These are phyloP conservation scores for Lacerta agilis DNA, from an alignment of 2,797 vertebrate genomes.

Conservation along the genomic window DNA sequence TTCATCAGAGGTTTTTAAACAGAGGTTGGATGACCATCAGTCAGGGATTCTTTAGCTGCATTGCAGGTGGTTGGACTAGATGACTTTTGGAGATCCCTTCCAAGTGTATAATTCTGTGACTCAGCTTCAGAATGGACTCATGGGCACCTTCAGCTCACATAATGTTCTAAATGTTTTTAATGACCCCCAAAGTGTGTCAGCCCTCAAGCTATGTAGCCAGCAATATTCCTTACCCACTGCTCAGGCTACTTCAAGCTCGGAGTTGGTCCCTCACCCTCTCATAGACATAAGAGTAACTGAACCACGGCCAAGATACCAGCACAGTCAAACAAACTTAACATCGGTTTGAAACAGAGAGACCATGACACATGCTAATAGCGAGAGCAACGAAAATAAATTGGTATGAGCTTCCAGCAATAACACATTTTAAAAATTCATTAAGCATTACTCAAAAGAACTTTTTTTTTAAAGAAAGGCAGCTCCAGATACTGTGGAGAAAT, in stretches of 20 bases:
- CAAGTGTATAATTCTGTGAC: too few species aligned
- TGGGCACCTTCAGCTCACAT: too few species aligned
- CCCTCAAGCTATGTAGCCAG: background rate
- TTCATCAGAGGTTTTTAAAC: too few species aligned
- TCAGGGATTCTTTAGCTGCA: too few species aligned
- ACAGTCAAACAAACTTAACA: constrained; percentile 11
- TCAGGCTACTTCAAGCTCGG: background rate
- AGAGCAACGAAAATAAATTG: constrained; percentile 30
- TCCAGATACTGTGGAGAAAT: background rate
- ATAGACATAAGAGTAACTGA: background rate
- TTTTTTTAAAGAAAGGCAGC: background rate
- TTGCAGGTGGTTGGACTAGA: too few species aligned
- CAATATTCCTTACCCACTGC: too few species aligned
- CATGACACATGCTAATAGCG: constrained; percentile 31
- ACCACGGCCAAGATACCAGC: background rate
- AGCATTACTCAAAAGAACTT: constrained; percentile 14
- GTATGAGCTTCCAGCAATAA: constrained; percentile 17
- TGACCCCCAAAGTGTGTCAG: too few species aligned
- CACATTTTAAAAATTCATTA: constrained; percentile 30
- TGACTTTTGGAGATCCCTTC: too few species aligned
- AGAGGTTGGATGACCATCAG: too few species aligned
- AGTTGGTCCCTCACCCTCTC: too few species aligned
- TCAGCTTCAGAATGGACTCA: too few species aligned
- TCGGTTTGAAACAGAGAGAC: constrained; percentile 16
- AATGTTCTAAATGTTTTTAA: background rate